Conservation (phyloP, 2,797 vertebrate genomes). For the Staurois parvus region DNA sequence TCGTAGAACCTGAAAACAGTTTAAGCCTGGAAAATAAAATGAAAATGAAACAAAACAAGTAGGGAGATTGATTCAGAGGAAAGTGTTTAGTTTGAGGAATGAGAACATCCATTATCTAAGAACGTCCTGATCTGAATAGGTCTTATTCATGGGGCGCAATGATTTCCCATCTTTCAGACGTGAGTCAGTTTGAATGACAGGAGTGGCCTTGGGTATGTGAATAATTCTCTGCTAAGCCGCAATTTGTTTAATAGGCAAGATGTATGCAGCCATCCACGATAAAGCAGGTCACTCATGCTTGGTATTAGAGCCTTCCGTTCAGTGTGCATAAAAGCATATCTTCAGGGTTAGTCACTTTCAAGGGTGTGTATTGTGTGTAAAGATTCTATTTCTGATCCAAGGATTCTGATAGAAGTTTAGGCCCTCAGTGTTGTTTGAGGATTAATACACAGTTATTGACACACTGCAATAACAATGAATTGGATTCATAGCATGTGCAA, state of each 20-base stretch:
- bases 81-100: conserved; percentile 45
- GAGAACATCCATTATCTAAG: conserved; percentile 57
- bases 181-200: conserved; percentile 61
- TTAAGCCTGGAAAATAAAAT: conserved; percentile 31
- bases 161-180: conserved; percentile 53
- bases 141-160: conserved; percentile 54
- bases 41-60: conserved; percentile 51
- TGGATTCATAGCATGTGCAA: not conserved
- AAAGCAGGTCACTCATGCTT: conserved; percentile 59
- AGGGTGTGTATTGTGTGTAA: conserved; percentile 58
- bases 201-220: conserved; percentile 62
- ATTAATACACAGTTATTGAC: conserved; percentile 1
- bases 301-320: conserved; percentile 55
- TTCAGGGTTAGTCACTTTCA: conserved; percentile 55
- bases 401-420: conserved; percentile 33
- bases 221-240: conserved; percentile 59
- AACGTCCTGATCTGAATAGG: conserved; percentile 56
- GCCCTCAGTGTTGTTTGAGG: not conserved
- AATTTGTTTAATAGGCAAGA: conserved; percentile 62
- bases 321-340: conserved; percentile 58
- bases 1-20: conserved; percentile 1
- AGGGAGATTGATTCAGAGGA: conserved; percentile 40
- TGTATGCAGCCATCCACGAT: conserved; percentile 62
- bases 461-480: not conserved
- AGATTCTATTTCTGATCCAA: conserved; percentile 38